Evolutionary conservation across 2,888 invertebrate genomes (phyloP).

Genomic region (Parnassius mnemosyne): DNA sequence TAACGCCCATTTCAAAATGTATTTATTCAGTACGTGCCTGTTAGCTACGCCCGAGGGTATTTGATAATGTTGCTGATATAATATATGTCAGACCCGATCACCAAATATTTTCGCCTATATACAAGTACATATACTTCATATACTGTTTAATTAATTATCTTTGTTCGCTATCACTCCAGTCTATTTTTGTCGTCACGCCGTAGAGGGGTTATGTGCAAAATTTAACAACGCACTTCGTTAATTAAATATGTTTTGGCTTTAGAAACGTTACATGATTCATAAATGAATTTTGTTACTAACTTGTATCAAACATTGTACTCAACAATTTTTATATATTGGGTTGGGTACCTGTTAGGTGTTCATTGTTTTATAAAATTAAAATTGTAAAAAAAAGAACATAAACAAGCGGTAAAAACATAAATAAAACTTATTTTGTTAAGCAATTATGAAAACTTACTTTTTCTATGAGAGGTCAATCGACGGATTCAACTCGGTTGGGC

Average conservation of each 20-base stretch:
- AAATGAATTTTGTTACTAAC: conserved; percentile 7
- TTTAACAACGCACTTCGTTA: conserved; percentile 5
- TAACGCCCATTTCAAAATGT: conserved; percentile 29
- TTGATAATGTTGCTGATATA: conserved; percentile 18
- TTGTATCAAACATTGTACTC: neutral
- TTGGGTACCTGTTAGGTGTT: no score
- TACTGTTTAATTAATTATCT: conserved; percentile 20
- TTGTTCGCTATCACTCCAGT: conserved; percentile 15
- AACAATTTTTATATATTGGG: no score
- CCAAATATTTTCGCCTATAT: conserved; percentile 7
- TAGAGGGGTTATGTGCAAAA: conserved; percentile 12
- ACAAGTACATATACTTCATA: neutral
- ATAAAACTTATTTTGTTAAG: no score
- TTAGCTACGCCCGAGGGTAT: conserved; percentile 5
- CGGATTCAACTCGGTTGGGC: no score
- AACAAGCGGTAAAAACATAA: no score
- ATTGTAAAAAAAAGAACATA: no score
- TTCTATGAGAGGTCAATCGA: no score
- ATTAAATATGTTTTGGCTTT: conserved; percentile 17
- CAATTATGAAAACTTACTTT: no score
- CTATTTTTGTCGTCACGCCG: conserved; percentile 8
- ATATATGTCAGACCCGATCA: conserved; percentile 14
- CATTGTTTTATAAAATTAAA: no score
- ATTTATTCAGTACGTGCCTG: conserved; percentile 24
- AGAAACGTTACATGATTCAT: neutral